Conservation (phyloP, 2,113 vertebrate species). For the Neolamprologus toae region DNA sequence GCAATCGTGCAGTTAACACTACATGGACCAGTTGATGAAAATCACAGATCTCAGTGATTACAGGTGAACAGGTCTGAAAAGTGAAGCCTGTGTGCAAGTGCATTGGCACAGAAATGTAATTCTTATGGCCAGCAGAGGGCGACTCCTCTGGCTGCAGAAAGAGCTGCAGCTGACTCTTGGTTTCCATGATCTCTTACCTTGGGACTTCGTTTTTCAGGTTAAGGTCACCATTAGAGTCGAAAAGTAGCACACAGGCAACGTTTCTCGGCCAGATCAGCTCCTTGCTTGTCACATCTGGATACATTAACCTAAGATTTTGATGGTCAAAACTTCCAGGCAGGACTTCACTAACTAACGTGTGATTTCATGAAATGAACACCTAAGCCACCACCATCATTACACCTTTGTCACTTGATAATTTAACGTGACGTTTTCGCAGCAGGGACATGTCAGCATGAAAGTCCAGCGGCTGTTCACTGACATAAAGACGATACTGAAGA, state of each 20-base stretch:
- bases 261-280: neutral
- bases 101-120: neutral
- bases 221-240: neutral
- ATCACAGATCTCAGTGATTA: neutral
- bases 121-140: neutral
- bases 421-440: neutral
- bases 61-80: neutral
- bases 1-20: neutral
- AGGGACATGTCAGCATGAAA: neutral
- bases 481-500: neutral
- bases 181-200: neutral
- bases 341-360: neutral
- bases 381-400: neutral
- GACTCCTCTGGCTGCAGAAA: neutral
- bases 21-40: neutral
- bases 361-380: neutral
- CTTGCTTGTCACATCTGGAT: neutral
- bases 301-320: neutral
- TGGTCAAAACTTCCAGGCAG: neutral
- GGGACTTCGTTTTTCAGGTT: neutral
- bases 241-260: fast-evolving
- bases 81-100: neutral
- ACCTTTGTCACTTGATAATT: neutral
- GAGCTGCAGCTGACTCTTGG: neutral
- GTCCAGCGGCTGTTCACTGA: neutral